Evolutionary conservation across 2,797 vertebrate genomes (phyloP).

Genomic region (Poeciliopsis presidionis): DNA sequence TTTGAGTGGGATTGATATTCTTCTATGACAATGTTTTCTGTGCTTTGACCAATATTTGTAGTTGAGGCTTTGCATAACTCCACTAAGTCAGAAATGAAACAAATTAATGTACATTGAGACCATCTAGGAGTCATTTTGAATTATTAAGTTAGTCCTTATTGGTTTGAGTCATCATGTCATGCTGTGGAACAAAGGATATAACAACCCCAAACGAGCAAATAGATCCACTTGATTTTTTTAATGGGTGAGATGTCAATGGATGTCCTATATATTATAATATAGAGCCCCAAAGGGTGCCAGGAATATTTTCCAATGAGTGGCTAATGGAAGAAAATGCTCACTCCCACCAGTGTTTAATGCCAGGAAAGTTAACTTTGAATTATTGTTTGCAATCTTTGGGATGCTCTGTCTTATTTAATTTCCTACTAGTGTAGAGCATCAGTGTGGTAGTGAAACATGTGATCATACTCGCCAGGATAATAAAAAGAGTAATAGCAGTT

Average conservation of each 20-base stretch:
- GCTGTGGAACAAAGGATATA: not conserved
- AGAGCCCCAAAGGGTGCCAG: not conserved
- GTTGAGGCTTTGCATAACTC: not conserved
- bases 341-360: not conserved
- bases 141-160: not conserved
- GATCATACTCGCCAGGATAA: not conserved
- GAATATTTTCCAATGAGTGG: not conserved
- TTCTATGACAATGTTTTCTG: not conserved
- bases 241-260: not conserved
- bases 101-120: not conserved
- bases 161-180: not conserved
- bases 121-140: not conserved
- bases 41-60: not conserved
- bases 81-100: not conserved
- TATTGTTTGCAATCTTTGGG: not conserved
- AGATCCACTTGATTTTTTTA: not conserved
- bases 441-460: not conserved
- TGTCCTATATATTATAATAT: not conserved
- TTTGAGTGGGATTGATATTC: not conserved
- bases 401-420: not conserved
- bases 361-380: not conserved
- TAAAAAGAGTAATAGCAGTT: not conserved
- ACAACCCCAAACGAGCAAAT: not conserved
- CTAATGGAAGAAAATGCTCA: not conserved
- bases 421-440: not conserved